Evolutionary conservation across 2,797 vertebrate genomes (phyloP), one percentile per base, ranked within the genome.

Genomic region (Siniperca scherzeri): DNA sequence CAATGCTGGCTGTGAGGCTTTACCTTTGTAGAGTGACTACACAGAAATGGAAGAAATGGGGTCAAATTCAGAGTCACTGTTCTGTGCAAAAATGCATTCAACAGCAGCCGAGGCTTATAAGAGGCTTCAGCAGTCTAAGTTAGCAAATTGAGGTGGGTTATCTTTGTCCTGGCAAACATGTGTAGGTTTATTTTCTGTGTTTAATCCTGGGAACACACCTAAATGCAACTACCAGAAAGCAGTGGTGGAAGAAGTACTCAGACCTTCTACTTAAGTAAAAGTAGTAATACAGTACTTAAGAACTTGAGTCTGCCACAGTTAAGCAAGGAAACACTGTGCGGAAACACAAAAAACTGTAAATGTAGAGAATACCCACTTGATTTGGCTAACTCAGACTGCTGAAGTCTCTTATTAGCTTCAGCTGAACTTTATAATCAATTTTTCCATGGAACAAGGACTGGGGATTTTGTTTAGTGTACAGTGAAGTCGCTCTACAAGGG

Each of bases 1-100:
- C 48, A 7, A 19, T 60, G 22, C 52, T 27, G 57, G 16, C 65
- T 74, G 40, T 40, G 57, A 57, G 64, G 16, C 48, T 25, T 30
- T 25, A 61, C 27, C n/a, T 44, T 27, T 60, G 2, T 30, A 65
- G 22, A 60, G 27, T 0, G 1, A 62, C 52, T 36, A 33, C 38
- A 38, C 33, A 70, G 17, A 62, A 42, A 72, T 38, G 2, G 38
- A 59, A 60, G 53, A 59, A 70, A 52, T 72, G 22, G 46, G 61
- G 40, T 76, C 40, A 48, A 60, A 61, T 36, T 22, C 27, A 60
- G 61, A 65, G 21, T 38, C 12, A 13, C 7, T 53, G 44, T 19
- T 9, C 7, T 52, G 21, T 17, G 36, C 22, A 65, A 59, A 59
- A 57, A 73, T 61, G 44, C 27, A 56, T 22, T 59, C n/a, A 70